phyloP scores from a whole-genome alignment of 1,140 invertebrate genomes.

The Rhyzopertha dominica region DNA sequence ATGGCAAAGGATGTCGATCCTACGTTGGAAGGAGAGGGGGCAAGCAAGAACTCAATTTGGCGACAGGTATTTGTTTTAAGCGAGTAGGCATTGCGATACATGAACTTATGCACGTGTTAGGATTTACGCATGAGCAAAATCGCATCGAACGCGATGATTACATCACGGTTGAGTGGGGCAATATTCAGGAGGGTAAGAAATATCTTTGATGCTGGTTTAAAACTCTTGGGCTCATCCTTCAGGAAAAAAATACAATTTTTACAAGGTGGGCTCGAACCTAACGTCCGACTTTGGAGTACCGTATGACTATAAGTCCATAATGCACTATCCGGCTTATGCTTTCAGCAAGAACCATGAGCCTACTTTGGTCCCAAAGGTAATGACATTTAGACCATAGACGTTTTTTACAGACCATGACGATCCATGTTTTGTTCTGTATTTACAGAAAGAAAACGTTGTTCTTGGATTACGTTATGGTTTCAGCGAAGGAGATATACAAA shows the following conservation, averaged over 20 bases:
- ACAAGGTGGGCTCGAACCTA: constrained; percentile 53
- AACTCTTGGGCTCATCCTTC: too few species aligned
- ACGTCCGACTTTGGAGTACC: constrained; percentile 60
- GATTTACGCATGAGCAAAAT: constrained; percentile 85
- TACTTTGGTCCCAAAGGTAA: constrained; percentile 65
- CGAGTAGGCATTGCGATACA: constrained; percentile 74
- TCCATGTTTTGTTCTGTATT: too few species aligned
- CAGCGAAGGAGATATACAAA: too few species aligned
- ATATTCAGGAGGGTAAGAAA: constrained; percentile 63
- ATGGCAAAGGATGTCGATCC: constrained; percentile 75
- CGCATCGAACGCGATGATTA: constrained; percentile 71
- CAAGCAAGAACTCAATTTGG: constrained; percentile 66
- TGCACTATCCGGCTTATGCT: constrained; percentile 76
- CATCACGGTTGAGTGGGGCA: constrained; percentile 65
- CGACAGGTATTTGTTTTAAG: too few species aligned
- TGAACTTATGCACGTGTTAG: constrained; percentile 79
- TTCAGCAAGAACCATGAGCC: constrained; percentile 69
- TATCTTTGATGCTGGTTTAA: too few species aligned
- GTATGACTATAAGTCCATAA: constrained; percentile 77
- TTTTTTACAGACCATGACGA: too few species aligned
- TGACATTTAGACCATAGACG: too few species aligned
- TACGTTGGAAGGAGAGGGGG: constrained; percentile 67
- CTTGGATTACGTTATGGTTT: too few species aligned
- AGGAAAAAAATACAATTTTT: constrained; percentile 64
- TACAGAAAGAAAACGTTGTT: too few species aligned